Conservation (phyloP, 1,140 invertebrate genomes). For the Aporrectodea caliginosa region DNA sequence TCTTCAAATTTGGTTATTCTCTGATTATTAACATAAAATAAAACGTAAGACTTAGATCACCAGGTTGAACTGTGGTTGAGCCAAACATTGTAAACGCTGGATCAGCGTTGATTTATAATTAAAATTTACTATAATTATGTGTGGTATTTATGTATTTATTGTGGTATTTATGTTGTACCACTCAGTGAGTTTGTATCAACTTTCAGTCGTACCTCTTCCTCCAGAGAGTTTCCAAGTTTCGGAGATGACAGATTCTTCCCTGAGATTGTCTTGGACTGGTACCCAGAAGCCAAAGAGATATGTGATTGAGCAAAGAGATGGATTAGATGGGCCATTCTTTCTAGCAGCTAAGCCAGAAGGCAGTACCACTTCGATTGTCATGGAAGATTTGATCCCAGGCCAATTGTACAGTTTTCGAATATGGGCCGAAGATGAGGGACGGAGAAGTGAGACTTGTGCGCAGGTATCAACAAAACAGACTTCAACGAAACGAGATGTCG, state of each 20-base stretch:
- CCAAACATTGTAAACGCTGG: too few relatives aligned
- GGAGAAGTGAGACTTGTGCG: not conserved
- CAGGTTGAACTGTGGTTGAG: too few relatives aligned
- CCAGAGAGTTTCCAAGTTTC: slow-evolving; percentile 10
- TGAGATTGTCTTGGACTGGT: slow-evolving; percentile 15
- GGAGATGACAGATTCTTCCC: not conserved
- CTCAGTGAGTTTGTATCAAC: too few relatives aligned
- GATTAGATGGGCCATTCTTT: not conserved
- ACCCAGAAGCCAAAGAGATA: not conserved
- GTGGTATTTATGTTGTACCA: too few relatives aligned
- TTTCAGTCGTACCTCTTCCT: slow-evolving; percentile 16
- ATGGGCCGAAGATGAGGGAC: not conserved
- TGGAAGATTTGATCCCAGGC: not conserved
- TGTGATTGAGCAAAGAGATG: not conserved
- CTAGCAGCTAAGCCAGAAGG: not conserved
- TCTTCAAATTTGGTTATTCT: too few relatives aligned
- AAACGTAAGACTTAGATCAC: too few relatives aligned
- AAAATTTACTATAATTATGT: too few relatives aligned
- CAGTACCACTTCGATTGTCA: not conserved
- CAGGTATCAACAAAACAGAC: not conserved
- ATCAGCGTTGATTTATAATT: too few relatives aligned
- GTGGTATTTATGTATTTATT: too few relatives aligned
- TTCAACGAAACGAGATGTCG: too few relatives aligned
- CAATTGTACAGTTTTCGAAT: not conserved
- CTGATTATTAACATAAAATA: too few relatives aligned